Conservation (phyloP, 2,113 vertebrate genomes). For the Gasterosteus nipponicus region DNA sequence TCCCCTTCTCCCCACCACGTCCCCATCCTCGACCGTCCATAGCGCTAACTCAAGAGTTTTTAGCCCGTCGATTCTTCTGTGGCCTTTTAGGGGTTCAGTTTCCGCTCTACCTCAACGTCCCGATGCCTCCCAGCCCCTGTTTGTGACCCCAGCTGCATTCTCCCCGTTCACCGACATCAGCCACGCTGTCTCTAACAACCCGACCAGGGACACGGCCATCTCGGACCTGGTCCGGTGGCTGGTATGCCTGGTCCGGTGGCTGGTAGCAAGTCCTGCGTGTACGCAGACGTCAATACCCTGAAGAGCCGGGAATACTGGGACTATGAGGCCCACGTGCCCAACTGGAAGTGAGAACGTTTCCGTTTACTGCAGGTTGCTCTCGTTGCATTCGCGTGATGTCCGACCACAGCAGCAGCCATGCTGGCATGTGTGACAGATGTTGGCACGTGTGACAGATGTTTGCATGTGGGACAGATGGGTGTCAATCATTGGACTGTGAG, state of each 20-base stretch:
- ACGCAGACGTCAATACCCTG: slow-evolving; percentile 96
- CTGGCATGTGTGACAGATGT: slow-evolving; percentile 3
- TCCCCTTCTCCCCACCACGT: not conserved
- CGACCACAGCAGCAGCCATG: not conserved
- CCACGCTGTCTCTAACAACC: slow-evolving; percentile 56
- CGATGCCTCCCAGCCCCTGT: slow-evolving; percentile 33
- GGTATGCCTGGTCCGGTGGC: slow-evolving; percentile 96
- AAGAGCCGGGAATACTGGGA: slow-evolving; percentile 99
- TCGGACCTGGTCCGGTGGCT: slow-evolving; percentile 94
- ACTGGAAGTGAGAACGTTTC: slow-evolving; percentile 90
- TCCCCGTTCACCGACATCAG: slow-evolving; percentile 13
- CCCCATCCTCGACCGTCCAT: not conserved
- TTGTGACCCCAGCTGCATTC: slow-evolving; percentile 26
- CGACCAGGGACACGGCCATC: slow-evolving; percentile 60
- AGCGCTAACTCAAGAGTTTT: slow-evolving; percentile 3
- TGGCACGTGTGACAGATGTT: too few species aligned
- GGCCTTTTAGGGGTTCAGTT: slow-evolving; percentile 51
- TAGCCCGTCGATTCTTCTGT: slow-evolving; percentile 34
- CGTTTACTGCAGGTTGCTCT: slow-evolving; percentile 30
- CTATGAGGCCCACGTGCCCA: slow-evolving; percentile 95
- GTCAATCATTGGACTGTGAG: slow-evolving; percentile 40
- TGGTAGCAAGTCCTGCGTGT: slow-evolving; percentile 95
- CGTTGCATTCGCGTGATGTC: slow-evolving; percentile 29
- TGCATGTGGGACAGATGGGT: slow-evolving; percentile 26
- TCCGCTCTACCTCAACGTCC: slow-evolving; percentile 72